A percentile compares a stretch with the other conserved stretches of the same genome.
Conservation (phyloP, 2,888 invertebrate genomes). For the Tyria jacobaeae region DNA sequence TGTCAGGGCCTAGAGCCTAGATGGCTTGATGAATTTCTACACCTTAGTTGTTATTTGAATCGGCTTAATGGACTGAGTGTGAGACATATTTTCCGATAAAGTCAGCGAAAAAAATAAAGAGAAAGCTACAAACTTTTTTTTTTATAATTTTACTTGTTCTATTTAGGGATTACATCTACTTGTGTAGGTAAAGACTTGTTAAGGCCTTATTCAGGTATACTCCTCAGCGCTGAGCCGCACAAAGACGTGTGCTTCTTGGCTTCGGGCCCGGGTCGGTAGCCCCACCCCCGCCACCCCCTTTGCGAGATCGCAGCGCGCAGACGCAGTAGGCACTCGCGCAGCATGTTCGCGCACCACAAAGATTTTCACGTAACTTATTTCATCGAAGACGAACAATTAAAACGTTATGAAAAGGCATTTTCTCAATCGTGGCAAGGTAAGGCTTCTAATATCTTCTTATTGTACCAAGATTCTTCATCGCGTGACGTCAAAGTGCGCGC, state of each 20-base stretch:
- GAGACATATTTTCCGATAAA: no score
- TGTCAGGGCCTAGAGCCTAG: no score
- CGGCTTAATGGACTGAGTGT: no score
- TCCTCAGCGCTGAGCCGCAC: background rate
- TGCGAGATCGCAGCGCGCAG: conserved; percentile 46
- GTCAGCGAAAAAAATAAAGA: no score
- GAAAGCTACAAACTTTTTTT: no score
- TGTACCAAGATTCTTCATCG: conserved; percentile 28
- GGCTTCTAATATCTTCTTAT: conserved; percentile 46
- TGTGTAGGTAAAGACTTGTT: no score
- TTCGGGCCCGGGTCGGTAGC: conserved; percentile 29
- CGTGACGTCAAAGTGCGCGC: conserved; percentile 44
- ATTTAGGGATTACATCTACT: no score
- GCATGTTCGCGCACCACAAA: conserved; percentile 68
- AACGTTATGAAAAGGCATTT: conserved; percentile 72
- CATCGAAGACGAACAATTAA: conserved; percentile 69
- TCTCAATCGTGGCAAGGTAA: conserved; percentile 69
- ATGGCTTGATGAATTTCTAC: no score
- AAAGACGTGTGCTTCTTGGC: background rate
- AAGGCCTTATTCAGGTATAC: background rate
- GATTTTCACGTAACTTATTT: conserved; percentile 70
- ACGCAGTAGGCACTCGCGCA: conserved; percentile 62
- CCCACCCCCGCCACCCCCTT: conserved; percentile 33
- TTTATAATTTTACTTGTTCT: no score
- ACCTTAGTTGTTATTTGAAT: no score